phyloP scores from a whole-genome alignment of 2,888 invertebrate species.

The Campopleginae sp. region DNA sequence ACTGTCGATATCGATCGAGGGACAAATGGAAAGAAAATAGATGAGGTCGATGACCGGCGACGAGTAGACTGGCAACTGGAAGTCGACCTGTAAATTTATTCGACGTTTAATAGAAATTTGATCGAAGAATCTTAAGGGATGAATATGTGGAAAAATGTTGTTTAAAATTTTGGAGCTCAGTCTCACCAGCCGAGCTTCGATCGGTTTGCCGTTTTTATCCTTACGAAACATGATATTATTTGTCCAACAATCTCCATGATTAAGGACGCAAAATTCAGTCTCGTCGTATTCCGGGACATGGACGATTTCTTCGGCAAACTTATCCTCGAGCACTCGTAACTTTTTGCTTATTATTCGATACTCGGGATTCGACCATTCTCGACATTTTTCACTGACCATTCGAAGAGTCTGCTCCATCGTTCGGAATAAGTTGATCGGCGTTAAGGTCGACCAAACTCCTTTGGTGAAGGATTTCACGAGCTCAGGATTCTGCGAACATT shows the following conservation, averaged over 20 bases:
- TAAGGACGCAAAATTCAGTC: conserved; percentile 75
- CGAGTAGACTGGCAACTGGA: conserved; percentile 73
- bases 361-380: conserved; percentile 65
- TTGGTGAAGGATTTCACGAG: conserved; percentile 61
- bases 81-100: conserved; percentile 72
- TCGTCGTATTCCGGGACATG: conserved; percentile 55
- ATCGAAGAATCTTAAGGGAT: background rate
- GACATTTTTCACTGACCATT: conserved; percentile 46
- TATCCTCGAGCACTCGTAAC: conserved; percentile 36
- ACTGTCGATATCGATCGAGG: conserved; percentile 68
- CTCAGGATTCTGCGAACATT: conserved; percentile 68
- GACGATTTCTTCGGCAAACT: conserved; percentile 34
- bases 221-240: conserved; percentile 75
- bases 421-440: conserved; percentile 58
- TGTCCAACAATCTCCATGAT: conserved; percentile 77
- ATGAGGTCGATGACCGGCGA: conserved; percentile 75
- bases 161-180: conserved; percentile 34
- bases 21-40: conserved; percentile 73
- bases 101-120: background rate
- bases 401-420: conserved; percentile 50
- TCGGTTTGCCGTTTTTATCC: conserved; percentile 66
- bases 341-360: conserved; percentile 59
- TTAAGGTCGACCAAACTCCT: conserved; percentile 67
- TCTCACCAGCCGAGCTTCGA: conserved; percentile 70
- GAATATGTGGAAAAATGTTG: conserved; percentile 55